phyloP scores from a whole-genome alignment of 2,888 invertebrate species.

The Anorthoa munda region DNA sequence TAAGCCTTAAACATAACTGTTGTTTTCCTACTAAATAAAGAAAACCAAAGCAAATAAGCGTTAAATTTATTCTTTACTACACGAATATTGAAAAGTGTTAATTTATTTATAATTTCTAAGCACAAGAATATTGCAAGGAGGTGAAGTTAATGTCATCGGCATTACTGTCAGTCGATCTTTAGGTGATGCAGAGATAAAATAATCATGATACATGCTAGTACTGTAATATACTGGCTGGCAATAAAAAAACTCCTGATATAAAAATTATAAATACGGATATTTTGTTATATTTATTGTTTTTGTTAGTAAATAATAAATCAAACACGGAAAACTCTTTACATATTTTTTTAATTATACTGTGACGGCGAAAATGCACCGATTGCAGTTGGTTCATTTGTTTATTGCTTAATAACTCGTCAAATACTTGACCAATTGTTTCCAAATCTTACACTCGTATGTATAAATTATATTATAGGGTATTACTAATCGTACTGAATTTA shows the following conservation, averaged over 20 bases:
- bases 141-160: neutral
- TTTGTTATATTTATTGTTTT: no score
- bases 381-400: slow-evolving; percentile 55
- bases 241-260: no score
- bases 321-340: neutral
- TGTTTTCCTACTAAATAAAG: slow-evolving; percentile 32
- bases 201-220: neutral
- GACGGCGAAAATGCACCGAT: slow-evolving; percentile 39
- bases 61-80: slow-evolving; percentile 12
- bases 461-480: slow-evolving; percentile 56
- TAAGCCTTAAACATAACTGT: slow-evolving; percentile 43
- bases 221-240: no score
- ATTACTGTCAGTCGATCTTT: neutral
- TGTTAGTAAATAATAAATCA: neutral
- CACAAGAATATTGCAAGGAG: neutral
- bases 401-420: slow-evolving; percentile 53
- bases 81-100: neutral
- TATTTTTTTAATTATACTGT: slow-evolving; percentile 28
- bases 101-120: neutral
- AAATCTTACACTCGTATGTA: slow-evolving; percentile 63
- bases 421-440: slow-evolving; percentile 62
- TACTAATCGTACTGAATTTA: slow-evolving; percentile 43
- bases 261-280: no score
- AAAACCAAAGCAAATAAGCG: slow-evolving; percentile 27
- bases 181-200: neutral